phyloP scores from a whole-genome alignment of 2,888 invertebrate species.

The Cephus runcator region DNA sequence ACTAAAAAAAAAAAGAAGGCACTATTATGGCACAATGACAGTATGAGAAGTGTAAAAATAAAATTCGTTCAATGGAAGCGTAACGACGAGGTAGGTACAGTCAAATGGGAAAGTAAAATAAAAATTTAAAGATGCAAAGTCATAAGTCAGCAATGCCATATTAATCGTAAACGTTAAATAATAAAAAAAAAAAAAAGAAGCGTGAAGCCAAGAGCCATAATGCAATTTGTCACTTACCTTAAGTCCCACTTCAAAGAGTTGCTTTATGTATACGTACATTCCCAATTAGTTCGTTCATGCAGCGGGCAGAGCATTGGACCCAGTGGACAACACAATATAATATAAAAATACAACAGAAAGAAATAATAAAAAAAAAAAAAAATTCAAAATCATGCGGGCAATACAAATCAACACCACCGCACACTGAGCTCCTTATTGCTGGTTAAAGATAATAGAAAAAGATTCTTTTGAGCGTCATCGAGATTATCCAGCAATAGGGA shows the following conservation, averaged over 20 bases:
- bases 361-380: slow-evolving; percentile 17
- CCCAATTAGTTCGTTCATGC: slow-evolving; percentile 59
- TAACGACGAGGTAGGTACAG: too few species aligned
- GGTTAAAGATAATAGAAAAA: slow-evolving; percentile 10
- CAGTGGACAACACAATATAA: slow-evolving; percentile 53
- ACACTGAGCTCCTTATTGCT: slow-evolving; percentile 29
- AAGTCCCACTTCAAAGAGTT: slow-evolving; percentile 11
- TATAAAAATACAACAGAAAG: slow-evolving; percentile 29
- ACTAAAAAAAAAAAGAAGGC: neutral
- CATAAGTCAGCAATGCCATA: neutral
- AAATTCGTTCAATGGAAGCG: too few species aligned
- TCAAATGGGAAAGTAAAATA: neutral
- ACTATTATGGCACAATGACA: neutral
- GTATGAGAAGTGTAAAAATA: too few species aligned
- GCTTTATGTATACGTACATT: slow-evolving; percentile 43
- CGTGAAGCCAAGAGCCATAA: slow-evolving; percentile 41
- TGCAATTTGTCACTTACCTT: slow-evolving; percentile 54
- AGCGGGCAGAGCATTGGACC: slow-evolving; percentile 60
- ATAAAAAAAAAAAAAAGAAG: neutral
- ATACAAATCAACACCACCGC: slow-evolving; percentile 36
- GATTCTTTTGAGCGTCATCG: neutral
- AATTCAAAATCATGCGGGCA: slow-evolving; percentile 49
- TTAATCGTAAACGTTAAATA: neutral
- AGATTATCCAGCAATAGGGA: slow-evolving; percentile 29
- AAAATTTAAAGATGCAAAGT: neutral